A percentile compares a stretch with the other conserved stretches of the same genome.
Evolutionary conservation across 2,888 invertebrate genomes (phyloP).

Genomic region (Maniola hyperantus): DNA sequence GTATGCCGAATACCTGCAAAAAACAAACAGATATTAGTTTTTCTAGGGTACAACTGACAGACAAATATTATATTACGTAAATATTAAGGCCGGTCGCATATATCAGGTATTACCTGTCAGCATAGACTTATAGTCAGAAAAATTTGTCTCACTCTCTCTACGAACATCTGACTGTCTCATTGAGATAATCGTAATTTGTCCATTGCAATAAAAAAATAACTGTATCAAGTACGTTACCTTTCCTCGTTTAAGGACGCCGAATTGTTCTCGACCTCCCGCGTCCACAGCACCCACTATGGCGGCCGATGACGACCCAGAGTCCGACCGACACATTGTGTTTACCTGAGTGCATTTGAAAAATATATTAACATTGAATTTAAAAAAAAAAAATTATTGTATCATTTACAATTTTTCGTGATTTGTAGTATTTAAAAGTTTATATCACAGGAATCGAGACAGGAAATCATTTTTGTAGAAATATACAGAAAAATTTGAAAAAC

Average conservation of each 20-base stretch:
- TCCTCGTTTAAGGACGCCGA: slow-evolving; percentile 64
- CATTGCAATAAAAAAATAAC: too few species aligned
- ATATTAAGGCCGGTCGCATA: too few species aligned
- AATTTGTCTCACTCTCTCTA: too few species aligned
- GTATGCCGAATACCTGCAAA: slow-evolving; percentile 89
- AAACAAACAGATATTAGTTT: neutral
- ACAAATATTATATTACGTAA: too few species aligned
- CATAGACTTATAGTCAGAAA: too few species aligned
- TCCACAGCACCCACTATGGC: slow-evolving; percentile 80
- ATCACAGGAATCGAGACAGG: too few species aligned
- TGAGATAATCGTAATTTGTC: too few species aligned
- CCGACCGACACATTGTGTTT: slow-evolving; percentile 70
- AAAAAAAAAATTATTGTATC: neutral
- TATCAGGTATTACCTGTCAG: too few species aligned
- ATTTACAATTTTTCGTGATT: neutral
- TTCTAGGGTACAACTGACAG: too few species aligned
- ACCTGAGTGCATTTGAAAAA: slow-evolving; percentile 55
- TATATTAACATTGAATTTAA: neutral
- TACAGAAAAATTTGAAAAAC: too few species aligned
- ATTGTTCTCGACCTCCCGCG: slow-evolving; percentile 71
- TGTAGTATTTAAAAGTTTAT: neutral
- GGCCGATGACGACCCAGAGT: slow-evolving; percentile 64
- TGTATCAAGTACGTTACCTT: slow-evolving; percentile 52
- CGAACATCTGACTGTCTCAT: too few species aligned
- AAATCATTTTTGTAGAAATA: too few species aligned